Conservation (phyloP, 2,888 invertebrate genomes). For the Rotaria socialis region DNA sequence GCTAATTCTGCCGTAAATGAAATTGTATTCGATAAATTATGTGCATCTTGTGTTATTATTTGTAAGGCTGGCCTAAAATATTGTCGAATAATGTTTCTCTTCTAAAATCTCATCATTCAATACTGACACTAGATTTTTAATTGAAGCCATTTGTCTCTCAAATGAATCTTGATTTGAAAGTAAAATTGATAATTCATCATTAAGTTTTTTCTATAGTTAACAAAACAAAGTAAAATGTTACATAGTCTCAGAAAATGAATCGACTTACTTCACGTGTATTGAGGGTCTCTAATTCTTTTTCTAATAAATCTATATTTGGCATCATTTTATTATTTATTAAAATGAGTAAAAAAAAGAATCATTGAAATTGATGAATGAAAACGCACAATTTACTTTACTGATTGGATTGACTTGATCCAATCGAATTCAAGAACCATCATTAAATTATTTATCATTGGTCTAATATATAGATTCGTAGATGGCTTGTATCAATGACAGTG, state of each 20-base stretch:
- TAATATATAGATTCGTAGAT: no score
- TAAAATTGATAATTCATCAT: constrained; percentile 18
- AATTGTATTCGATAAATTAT: constrained; percentile 77
- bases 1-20: constrained; percentile 79
- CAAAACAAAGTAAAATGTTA: background rate
- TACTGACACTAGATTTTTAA: constrained; percentile 33
- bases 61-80: constrained; percentile 68
- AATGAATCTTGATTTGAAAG: constrained; percentile 35
- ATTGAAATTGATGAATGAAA: background rate
- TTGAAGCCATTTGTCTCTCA: background rate
- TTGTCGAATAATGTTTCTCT: background rate
- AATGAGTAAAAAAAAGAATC: background rate
- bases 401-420: no score
- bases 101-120: background rate
- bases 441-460: no score
- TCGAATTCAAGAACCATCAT: no score
- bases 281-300: constrained; percentile 12
- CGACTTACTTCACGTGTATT: background rate
- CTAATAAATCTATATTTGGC: background rate
- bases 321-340: background rate
- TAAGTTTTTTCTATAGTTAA: background rate
- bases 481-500: no score
- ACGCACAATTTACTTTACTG: no score
- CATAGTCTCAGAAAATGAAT: background rate
- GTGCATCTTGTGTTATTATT: constrained; percentile 64